Evolutionary conservation across 2,797 vertebrate genomes (phyloP), one percentile per base, ranked within the genome.

Genomic region (Lagorchestes hirsutus): DNA sequence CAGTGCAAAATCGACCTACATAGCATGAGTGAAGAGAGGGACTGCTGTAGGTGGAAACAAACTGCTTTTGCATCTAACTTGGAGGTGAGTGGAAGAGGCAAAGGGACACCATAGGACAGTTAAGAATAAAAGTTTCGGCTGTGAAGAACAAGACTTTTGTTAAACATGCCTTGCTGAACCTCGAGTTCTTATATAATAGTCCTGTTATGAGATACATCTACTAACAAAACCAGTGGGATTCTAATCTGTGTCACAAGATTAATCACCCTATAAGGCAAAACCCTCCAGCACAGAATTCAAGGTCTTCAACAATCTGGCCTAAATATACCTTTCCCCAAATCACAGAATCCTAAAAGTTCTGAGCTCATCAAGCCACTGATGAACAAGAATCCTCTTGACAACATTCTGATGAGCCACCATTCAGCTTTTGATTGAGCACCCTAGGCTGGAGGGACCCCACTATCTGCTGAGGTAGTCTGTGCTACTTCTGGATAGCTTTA

Each of bases 131-230:
- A 95, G 67, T 93, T 93, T 62, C 54, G 0, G 82, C 13, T 90
- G 92, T 54, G 34, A 95, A 97, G 93, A 94, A 93, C 93, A 94
- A 40, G 67, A 40, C 92, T 96, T 96, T 95, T 94, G 97, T 96
- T 96, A 97, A 97, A 96, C 93, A 96, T 92, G 90, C 94, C 95
- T 96, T 95, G 97, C 96, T 95, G 95, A 97, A 91, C 95, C 94
- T 92, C 96, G 96, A 97, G 96, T 97, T 97, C 97, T 97, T 97
- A 96, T 94, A 82, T 96, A 59, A 22, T 29, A 0, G 22, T 96
- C 94, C 95, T 96, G 97, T 96, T 97, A 67, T 14, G 91, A 93
- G 96, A 92, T 95, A 82, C 95, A 93, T 93, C 93, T 56, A 91
- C 92, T 54, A 50, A 93, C 91, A 58, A 96, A 92, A 87, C 82